Evolutionary conservation across 2,888 invertebrate species (phyloP).

Genomic region (Tetheella fluctuosa): DNA sequence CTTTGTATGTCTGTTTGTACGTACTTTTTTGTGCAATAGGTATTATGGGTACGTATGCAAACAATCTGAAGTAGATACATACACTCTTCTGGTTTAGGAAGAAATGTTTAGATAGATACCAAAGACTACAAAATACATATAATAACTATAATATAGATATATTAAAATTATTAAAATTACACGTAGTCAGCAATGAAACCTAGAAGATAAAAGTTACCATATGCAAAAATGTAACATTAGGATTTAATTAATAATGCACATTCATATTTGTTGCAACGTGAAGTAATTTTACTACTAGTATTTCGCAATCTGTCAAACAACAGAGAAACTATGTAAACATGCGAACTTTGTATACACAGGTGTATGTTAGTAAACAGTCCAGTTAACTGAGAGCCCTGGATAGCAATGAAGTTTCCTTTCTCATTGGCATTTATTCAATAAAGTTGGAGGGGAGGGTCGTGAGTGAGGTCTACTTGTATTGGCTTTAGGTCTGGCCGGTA

Average conservation of each 20-base stretch:
- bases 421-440: constrained; percentile 29
- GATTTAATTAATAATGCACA: not conserved
- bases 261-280: not conserved
- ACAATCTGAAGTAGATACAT: too few species aligned
- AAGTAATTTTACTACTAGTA: not conserved
- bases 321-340: constrained; percentile 33
- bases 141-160: too few species aligned
- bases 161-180: too few species aligned
- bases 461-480: constrained; percentile 46
- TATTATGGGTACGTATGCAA: too few species aligned
- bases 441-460: constrained; percentile 27
- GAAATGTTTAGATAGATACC: too few species aligned
- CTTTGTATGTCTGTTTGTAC: too few species aligned
- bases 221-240: too few species aligned
- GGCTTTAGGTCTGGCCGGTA: constrained; percentile 39
- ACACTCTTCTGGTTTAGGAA: too few species aligned
- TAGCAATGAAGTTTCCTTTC: constrained; percentile 32
- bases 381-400: constrained; percentile 33
- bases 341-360: constrained; percentile 22
- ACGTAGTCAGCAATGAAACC: too few species aligned
- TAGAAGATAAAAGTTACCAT: too few species aligned
- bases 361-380: constrained; percentile 25
- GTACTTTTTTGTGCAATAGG: too few species aligned
- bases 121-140: too few species aligned
- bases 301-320: constrained; percentile 28